phyloP scores from a whole-genome alignment of 2,888 invertebrate species.

The Xylota segnis region DNA sequence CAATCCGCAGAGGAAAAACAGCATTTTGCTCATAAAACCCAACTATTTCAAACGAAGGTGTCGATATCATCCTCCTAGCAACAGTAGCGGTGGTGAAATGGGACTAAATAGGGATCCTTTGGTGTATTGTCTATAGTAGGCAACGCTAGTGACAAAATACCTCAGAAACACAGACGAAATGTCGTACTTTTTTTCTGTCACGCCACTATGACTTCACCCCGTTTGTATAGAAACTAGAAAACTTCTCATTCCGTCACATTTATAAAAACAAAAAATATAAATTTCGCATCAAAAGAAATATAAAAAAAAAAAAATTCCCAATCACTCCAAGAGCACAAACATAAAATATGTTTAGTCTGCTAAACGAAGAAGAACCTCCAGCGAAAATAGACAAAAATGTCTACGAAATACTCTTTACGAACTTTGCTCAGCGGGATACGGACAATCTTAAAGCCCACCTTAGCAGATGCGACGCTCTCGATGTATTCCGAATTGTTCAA shows the following conservation, averaged over 20 bases:
- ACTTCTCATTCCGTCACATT: background rate
- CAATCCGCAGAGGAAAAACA: too few relatives aligned
- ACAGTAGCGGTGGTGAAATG: too few relatives aligned
- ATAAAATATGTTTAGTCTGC: slow-evolving; percentile 48
- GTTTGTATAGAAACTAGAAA: too few relatives aligned
- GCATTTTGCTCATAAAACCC: too few relatives aligned
- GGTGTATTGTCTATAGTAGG: too few relatives aligned
- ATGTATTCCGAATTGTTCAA: slow-evolving; percentile 79
- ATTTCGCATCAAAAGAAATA: background rate
- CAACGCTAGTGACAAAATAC: background rate
- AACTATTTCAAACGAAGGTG: too few relatives aligned
- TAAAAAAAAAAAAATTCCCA: background rate
- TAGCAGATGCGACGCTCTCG: slow-evolving; percentile 79
- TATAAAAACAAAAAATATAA: background rate
- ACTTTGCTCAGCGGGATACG: slow-evolving; percentile 72
- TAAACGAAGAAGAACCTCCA: background rate
- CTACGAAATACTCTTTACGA: slow-evolving; percentile 52
- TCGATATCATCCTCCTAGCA: too few relatives aligned
- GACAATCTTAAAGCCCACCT: slow-evolving; percentile 77
- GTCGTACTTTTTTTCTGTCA: too few relatives aligned
- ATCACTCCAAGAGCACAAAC: background rate
- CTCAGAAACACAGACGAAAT: background rate
- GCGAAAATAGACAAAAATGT: slow-evolving; percentile 48
- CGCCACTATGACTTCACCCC: too few relatives aligned
- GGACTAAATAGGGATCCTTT: too few relatives aligned